These are phyloP conservation scores for Colossoma macropomum DNA, from an alignment of 2,113 vertebrate species.

Conservation along the genomic window DNA sequence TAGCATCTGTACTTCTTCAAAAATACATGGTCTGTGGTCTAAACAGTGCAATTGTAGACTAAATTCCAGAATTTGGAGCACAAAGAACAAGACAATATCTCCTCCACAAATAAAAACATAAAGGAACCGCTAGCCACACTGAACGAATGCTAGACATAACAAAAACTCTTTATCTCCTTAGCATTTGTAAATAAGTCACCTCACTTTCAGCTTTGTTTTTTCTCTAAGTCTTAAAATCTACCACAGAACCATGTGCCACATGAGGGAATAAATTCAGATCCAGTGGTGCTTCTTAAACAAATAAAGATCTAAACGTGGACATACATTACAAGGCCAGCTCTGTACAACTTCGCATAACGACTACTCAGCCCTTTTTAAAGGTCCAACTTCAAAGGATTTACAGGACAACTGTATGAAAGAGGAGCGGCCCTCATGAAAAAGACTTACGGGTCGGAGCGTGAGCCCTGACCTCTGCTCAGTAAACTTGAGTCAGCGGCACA, in stretches of 20 bases:
- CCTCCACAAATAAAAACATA: neutral
- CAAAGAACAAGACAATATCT: conserved; percentile 10
- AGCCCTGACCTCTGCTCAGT: conserved; percentile 69
- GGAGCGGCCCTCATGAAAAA: conserved; percentile 68
- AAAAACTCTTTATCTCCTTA: conserved; percentile 63
- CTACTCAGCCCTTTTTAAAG: conserved; percentile 37
- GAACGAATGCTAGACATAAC: conserved; percentile 56
- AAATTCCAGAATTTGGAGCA: neutral
- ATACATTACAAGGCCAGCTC: conserved; percentile 58
- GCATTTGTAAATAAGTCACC: conserved; percentile 59
- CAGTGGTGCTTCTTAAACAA: neutral
- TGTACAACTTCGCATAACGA: conserved; percentile 65
- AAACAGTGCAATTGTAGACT: neutral
- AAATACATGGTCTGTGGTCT: neutral
- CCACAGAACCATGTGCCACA: conserved; percentile 50
- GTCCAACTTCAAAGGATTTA: conserved; percentile 74
- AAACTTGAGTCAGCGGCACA: conserved; percentile 54
- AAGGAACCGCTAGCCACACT: neutral
- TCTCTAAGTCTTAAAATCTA: conserved; percentile 37
- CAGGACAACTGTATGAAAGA: conserved; percentile 64
- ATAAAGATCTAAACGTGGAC: conserved; percentile 56
- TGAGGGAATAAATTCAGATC: neutral
- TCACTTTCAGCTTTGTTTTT: conserved; percentile 37
- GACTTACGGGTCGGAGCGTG: conserved; percentile 64
- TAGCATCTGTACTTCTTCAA: neutral